phyloP scores from a whole-genome alignment of 1,140 invertebrate species.

The Halesus radiatus region DNA sequence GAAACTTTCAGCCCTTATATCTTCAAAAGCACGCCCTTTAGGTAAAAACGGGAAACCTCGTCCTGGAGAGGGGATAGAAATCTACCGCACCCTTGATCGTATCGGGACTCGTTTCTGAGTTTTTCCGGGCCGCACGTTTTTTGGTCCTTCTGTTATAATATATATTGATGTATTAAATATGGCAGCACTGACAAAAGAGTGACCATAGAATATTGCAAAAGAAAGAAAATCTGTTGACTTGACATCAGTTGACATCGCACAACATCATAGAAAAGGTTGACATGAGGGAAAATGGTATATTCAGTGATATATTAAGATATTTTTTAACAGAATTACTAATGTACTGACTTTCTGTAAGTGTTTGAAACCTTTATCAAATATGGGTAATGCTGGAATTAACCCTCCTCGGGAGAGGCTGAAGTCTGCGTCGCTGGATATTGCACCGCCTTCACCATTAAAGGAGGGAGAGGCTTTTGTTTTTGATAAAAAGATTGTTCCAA shows the following conservation, averaged over 20 bases:
- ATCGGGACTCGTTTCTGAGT: no score
- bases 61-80: no score
- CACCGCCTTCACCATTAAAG: slow-evolving; percentile 80
- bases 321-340: slow-evolving; percentile 28
- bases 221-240: slow-evolving; percentile 30
- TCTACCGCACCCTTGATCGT: no score
- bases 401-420: slow-evolving; percentile 77
- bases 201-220: not conserved
- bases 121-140: no score
- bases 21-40: no score
- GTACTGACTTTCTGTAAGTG: slow-evolving; percentile 25
- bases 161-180: not conserved
- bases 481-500: slow-evolving; percentile 80
- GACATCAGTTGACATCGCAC: slow-evolving; percentile 22
- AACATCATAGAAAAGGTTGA: slow-evolving; percentile 3
- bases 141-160: no score
- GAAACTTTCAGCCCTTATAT: no score
- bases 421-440: slow-evolving; percentile 68
- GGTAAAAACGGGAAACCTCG: no score
- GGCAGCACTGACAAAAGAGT: not conserved
- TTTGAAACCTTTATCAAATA: slow-evolving; percentile 59
- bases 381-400: slow-evolving; percentile 84
- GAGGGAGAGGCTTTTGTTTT: slow-evolving; percentile 89
- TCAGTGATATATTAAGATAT: slow-evolving; percentile 7
- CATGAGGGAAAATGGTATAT: slow-evolving; percentile 25